Conservation (phyloP, 2,888 invertebrate genomes). For the Liodrosophila aerea region DNA sequence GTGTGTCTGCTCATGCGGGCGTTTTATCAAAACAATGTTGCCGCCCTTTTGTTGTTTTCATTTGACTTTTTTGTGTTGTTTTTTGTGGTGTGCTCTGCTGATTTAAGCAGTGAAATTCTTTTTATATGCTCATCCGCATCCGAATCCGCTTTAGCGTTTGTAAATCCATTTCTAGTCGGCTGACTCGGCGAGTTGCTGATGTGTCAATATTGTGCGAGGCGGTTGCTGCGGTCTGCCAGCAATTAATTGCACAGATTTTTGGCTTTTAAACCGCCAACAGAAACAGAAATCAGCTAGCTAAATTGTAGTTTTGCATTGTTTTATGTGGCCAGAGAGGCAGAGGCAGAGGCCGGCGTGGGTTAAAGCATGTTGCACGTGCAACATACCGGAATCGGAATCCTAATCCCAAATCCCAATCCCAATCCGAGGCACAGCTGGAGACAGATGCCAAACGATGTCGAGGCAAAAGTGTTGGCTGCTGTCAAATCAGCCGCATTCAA, state of each 20-base stretch:
- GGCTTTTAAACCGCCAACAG: constrained; percentile 36
- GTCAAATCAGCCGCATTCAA: constrained; percentile 75
- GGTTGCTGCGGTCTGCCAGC: constrained; percentile 70
- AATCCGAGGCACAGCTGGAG: constrained; percentile 58
- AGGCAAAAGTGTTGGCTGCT: constrained; percentile 68
- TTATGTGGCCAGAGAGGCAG: constrained; percentile 18
- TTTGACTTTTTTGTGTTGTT: constrained; percentile 52
- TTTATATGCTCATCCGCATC: constrained; percentile 23
- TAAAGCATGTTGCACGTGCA: constrained; percentile 67
- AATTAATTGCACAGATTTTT: constrained; percentile 76
- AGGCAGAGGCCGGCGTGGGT: constrained; percentile 1
- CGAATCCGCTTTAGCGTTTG: constrained; percentile 55
- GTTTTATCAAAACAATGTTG: constrained; percentile 75
- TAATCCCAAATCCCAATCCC: constrained; percentile 2
- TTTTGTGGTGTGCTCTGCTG: constrained; percentile 62
- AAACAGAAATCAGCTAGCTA: constrained; percentile 19
- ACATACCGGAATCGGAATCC: constrained; percentile 4
- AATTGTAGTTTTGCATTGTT: constrained; percentile 48
- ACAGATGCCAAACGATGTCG: constrained; percentile 39
- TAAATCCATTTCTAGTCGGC: constrained; percentile 72
- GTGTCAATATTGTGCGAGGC: constrained; percentile 73
- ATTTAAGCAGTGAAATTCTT: constrained; percentile 66
- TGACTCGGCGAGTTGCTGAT: constrained; percentile 62
- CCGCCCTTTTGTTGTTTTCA: constrained; percentile 73
- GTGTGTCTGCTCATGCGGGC: constrained; percentile 62